Base-by-base conservation (phyloP, 2,797 vertebrate species). In the Pangasius macronema region DNA sequence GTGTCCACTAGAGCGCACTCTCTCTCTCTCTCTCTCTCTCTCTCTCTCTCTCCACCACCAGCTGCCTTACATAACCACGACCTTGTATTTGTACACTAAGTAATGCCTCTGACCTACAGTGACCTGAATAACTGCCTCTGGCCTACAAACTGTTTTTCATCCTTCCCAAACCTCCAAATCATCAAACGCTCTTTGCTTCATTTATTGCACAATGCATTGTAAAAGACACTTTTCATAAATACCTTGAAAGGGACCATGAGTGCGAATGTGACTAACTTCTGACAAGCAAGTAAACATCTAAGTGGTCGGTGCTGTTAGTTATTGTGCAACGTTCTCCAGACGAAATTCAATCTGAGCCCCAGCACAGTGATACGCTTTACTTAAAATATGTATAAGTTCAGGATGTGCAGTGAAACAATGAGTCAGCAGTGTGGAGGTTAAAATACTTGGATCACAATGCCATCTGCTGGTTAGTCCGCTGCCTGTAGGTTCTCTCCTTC, bases 91-190 rank as follows among this genome's bases (percentile, higher is more conserved):
- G 89, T 86, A 88, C 89, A 90, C 89, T 83, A 83, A 88, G 83
- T 82, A 89, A 86, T 88, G 88, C 87, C 86, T 89, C 75, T 88
- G 90, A 91, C 91, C 91, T 81, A 87, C 87, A 82, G 57, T 91
- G 85, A 90, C 91, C 89, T 89, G 88, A 67, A 90, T 88, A 85
- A 90, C 90, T 89, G 77, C 91, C 86, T 90, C 87, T 91, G 90
- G 88, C 88, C 88, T 88, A 89, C 76, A 89, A 83, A 68, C 16
- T 86, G 65, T 88, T 89, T 89, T 84, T 83, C 84, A 90, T 88
- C 59, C 79, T 63, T 49, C 27, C 39, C 73, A 85, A 87, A 79
- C 22, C 22, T 57, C 51, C 30, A 82, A 51, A 49, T 76, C 72
- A 59, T 83, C 84, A 30, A 65, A 63, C 46, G 1, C 7, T 53